phyloP scores from a whole-genome alignment of 2,113 vertebrate genomes.

The Haplotaxodon microlepis region DNA sequence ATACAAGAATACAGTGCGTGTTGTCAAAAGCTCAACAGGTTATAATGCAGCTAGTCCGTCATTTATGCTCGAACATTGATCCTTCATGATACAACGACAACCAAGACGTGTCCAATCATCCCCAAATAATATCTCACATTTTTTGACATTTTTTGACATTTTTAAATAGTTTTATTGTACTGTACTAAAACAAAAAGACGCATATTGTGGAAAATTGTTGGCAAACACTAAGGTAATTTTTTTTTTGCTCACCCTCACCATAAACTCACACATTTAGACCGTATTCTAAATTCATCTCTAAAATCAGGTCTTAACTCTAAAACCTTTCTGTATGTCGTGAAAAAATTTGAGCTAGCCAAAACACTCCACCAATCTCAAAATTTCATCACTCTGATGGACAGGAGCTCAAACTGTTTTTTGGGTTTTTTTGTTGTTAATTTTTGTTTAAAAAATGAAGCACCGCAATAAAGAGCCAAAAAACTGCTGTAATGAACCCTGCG shows the following conservation, averaged over 20 bases:
- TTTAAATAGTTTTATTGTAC: neutral
- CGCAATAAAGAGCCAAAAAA: neutral
- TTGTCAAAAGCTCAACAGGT: neutral
- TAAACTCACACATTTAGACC: neutral
- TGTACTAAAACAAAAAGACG: neutral
- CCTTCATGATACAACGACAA: neutral
- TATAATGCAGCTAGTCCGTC: neutral
- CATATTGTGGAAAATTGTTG: neutral
- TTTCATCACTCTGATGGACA: neutral
- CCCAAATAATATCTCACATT: neutral
- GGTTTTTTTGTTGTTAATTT: rapidly evolving
- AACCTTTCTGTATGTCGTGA: neutral
- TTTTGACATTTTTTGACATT: neutral
- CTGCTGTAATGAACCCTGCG: neutral
- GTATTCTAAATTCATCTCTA: neutral
- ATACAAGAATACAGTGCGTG: neutral
- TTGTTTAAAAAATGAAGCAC: neutral
- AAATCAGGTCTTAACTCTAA: neutral
- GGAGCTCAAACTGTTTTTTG: neutral
- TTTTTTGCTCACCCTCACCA: neutral
- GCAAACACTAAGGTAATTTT: neutral
- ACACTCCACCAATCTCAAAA: neutral
- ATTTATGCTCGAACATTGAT: neutral
- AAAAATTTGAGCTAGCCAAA: neutral
- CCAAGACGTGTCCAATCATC: neutral